A percentile compares a stretch with the other conserved stretches of the same genome.
These are phyloP conservation scores for Yponomeuta evonymella DNA, from an alignment of 2,888 invertebrate species.

Conservation along the genomic window DNA sequence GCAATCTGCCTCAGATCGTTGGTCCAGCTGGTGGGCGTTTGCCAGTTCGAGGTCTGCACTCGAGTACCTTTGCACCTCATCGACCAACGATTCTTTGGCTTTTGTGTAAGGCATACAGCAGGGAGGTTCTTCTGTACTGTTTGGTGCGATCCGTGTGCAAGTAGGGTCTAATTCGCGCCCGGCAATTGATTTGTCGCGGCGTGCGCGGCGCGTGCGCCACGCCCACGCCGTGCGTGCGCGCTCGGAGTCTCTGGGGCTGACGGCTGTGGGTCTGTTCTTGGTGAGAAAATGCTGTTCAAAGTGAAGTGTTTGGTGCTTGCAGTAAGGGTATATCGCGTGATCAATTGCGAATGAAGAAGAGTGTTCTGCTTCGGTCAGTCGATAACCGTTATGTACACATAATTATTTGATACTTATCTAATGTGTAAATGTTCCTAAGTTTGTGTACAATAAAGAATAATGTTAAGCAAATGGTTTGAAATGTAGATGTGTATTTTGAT, in stretches of 20 bases:
- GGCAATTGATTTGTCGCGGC: constrained; percentile 70
- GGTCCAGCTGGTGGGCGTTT: too few species aligned
- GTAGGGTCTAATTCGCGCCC: constrained; percentile 28
- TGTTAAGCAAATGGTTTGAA: too few species aligned
- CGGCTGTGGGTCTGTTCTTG: not conserved
- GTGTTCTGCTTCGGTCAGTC: not conserved
- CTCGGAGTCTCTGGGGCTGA: not conserved
- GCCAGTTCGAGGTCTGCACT: too few species aligned
- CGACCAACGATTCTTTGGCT: too few species aligned
- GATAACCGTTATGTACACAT: too few species aligned
- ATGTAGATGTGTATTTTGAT: too few species aligned
- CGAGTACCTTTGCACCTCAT: too few species aligned
- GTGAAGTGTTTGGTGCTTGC: not conserved
- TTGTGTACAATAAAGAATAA: too few species aligned
- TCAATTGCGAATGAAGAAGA: not conserved
- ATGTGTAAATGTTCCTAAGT: too few species aligned
- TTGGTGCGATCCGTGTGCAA: not conserved
- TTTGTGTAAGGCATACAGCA: not conserved
- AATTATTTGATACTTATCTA: too few species aligned
- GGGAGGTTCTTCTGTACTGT: not conserved
- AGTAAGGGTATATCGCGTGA: not conserved
- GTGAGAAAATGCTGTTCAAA: not conserved
- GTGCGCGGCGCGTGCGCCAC: constrained; percentile 30
- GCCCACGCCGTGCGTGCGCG: constrained; percentile 17
- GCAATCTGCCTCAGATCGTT: too few species aligned